phyloP scores from a whole-genome alignment of 2,113 vertebrate species.

The Psilopsiagon aurifrons region DNA sequence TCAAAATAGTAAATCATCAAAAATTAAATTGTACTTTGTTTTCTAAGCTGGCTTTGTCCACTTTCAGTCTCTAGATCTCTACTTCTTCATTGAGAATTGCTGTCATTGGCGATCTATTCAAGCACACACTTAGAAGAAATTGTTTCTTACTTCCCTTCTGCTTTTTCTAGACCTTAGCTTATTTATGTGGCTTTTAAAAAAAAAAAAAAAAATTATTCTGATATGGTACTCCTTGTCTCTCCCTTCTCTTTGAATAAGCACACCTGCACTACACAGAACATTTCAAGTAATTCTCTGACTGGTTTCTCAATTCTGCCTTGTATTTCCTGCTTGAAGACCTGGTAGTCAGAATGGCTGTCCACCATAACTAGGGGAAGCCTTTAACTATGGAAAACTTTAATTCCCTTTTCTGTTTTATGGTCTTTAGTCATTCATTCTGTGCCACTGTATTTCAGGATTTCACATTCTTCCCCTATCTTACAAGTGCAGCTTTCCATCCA shows the following conservation, averaged over 20 bases:
- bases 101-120: not conserved
- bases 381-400: not conserved
- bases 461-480: not conserved
- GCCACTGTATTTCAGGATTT: not conserved
- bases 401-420: not conserved
- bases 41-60: not conserved
- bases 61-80: not conserved
- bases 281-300: not conserved
- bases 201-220: not conserved
- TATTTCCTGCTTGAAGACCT: not conserved
- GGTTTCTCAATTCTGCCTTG: not conserved
- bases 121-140: not conserved
- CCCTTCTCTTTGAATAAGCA: not conserved
- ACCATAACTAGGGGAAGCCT: rapidly evolving
- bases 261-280: not conserved
- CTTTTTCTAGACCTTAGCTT: not conserved
- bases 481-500: not conserved
- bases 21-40: not conserved
- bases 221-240: not conserved
- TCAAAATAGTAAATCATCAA: not conserved
- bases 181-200: not conserved
- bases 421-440: not conserved
- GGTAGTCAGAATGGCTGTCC: not conserved
- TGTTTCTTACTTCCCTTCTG: not conserved
- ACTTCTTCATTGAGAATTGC: not conserved